Evolutionary conservation across 2,113 vertebrate species (phyloP).

Genomic region (human): GRCh38 chr2:128427001-128427500

Average conservation of each 20-base stretch:
- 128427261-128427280: too few relatives aligned
- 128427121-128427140: neutral
- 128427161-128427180: neutral
- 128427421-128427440: neutral
- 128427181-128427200: neutral
- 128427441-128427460: neutral
- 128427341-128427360: neutral
- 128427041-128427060: neutral
- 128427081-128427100: neutral
- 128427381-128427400: neutral
- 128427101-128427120: neutral
- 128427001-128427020: neutral
- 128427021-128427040: neutral
- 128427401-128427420: accelerated
- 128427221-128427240: neutral
- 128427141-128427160: neutral
- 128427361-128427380: neutral
- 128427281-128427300: neutral
- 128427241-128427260: too few relatives aligned
- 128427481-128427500: neutral
- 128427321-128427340: neutral
- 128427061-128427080: neutral
- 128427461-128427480: neutral
- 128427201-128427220: neutral
- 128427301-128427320: neutral